These are phyloP conservation scores for Coleophora flavipennella DNA, from an alignment of 2,888 invertebrate species.

Conservation along the genomic window DNA sequence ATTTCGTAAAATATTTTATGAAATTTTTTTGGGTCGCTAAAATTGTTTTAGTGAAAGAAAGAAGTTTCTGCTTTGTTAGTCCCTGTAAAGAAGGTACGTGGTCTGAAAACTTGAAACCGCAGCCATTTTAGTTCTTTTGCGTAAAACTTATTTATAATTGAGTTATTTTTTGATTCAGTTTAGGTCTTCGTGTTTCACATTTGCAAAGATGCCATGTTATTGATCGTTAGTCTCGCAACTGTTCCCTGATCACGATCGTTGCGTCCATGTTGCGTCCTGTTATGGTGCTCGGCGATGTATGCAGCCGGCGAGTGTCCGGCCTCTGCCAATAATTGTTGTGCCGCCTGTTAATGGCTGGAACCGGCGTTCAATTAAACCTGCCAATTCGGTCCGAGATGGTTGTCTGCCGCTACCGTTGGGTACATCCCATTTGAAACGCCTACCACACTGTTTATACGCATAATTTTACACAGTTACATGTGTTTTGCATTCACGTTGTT, in stretches of 20 bases:
- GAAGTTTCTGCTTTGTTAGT: conserved; percentile 1
- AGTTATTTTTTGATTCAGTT: no score
- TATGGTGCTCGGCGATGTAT: conserved; percentile 11
- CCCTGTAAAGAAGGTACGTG: background rate
- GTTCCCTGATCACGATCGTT: background rate
- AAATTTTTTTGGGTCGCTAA: conserved; percentile 23
- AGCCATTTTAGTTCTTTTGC: background rate
- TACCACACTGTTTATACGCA: no score
- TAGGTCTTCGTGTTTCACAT: no score
- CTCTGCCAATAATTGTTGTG: conserved; percentile 55
- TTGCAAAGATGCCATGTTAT: no score
- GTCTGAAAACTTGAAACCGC: background rate
- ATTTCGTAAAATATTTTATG: conserved; percentile 45
- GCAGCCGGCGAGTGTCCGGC: conserved; percentile 20
- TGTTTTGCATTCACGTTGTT: no score
- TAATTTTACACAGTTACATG: no score
- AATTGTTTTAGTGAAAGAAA: conserved; percentile 3
- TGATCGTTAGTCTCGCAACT: no score
- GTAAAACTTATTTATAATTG: no score
- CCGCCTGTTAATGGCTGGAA: conserved; percentile 53
- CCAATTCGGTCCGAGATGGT: conserved; percentile 46
- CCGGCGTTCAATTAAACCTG: conserved; percentile 61
- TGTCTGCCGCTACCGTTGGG: conserved; percentile 21
- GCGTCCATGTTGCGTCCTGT: background rate
- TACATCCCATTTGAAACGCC: no score